A percentile compares a stretch with the other conserved stretches of the same genome.
phyloP scores from a whole-genome alignment of 92 coral and sea anemone species.

The Porites lobata region DNA sequence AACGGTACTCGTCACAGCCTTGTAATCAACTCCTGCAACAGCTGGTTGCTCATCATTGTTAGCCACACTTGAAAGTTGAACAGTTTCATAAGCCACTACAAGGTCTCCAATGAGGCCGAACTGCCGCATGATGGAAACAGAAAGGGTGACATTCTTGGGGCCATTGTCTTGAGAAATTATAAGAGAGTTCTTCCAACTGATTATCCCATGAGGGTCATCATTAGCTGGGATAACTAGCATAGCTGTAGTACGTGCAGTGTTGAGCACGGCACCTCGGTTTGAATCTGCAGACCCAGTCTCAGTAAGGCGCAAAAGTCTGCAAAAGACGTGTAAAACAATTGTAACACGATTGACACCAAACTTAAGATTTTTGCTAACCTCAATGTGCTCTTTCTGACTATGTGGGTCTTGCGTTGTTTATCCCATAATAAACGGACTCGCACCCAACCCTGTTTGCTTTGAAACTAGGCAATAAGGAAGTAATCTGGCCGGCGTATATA shows the following conservation, averaged over 20 bases:
- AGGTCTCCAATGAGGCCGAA: constrained; percentile 86
- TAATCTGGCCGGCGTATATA: neutral
- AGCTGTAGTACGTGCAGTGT: constrained; percentile 84
- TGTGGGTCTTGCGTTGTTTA: too few species aligned
- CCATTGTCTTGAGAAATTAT: constrained; percentile 83
- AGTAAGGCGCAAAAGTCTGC: constrained; percentile 72
- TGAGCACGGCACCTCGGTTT: constrained; percentile 89
- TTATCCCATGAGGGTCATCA: constrained; percentile 95
- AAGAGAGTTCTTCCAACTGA: constrained; percentile 80
- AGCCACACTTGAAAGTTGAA: constrained; percentile 56
- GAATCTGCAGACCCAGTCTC: constrained; percentile 86
- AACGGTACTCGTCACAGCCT: constrained; percentile 64
- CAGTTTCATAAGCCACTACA: constrained; percentile 79
- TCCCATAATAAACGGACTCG: too few species aligned
- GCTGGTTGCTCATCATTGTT: constrained; percentile 83
- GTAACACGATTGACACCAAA: neutral
- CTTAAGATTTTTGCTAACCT: too few species aligned
- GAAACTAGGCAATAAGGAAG: too few species aligned
- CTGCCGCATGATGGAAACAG: constrained; percentile 73
- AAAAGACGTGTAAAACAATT: constrained; percentile 1
- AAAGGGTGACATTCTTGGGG: constrained; percentile 71
- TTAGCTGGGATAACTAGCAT: constrained; percentile 88
- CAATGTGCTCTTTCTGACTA: too few species aligned
- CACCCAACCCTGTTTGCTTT: too few species aligned
- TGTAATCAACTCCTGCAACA: constrained; percentile 83